Percentiles rank a stretch among this genome's conserved stretches.
These are phyloP conservation scores for Myzus persicae DNA, from an alignment of 1,140 invertebrate genomes.

Conservation along the genomic window DNA sequence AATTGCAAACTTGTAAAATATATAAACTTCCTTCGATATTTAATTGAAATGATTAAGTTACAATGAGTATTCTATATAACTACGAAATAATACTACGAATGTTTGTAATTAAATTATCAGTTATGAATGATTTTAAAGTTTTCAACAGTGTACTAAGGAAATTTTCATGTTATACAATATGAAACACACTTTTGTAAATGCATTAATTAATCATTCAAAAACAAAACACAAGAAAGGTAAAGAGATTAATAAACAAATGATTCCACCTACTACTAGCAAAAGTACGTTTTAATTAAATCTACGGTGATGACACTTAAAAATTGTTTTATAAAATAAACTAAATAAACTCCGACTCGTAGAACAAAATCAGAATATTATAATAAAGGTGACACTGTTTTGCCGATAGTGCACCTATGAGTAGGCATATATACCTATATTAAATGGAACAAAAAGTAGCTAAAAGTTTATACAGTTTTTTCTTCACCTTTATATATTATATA, in stretches of 20 bases:
- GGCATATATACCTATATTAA: neutral
- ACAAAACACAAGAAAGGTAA: neutral
- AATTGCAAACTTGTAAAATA: conserved; percentile 18
- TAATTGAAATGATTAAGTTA: neutral
- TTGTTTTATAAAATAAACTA: neutral
- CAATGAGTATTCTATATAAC: conserved; percentile 5
- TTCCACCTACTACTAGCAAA: neutral
- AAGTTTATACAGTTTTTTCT: neutral
- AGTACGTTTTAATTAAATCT: neutral
- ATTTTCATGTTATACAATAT: neutral
- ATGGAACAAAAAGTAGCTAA: neutral
- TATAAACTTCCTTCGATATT: neutral
- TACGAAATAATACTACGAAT: neutral
- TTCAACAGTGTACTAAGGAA: neutral
- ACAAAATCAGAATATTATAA: neutral
- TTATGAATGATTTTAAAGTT: conserved; percentile 14
- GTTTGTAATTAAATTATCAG: neutral
- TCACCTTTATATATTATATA: neutral
- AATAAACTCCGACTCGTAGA: neutral
- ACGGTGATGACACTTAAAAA: neutral
- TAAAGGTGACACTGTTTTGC: neutral
- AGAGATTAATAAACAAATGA: neutral
- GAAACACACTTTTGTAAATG: neutral
- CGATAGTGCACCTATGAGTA: neutral
- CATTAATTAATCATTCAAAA: conserved; percentile 1